Percentiles rank a stretch among this genome's conserved stretches.
phyloP scores from a whole-genome alignment of 2,113 vertebrate species.

The Oryzias curvinotus region DNA sequence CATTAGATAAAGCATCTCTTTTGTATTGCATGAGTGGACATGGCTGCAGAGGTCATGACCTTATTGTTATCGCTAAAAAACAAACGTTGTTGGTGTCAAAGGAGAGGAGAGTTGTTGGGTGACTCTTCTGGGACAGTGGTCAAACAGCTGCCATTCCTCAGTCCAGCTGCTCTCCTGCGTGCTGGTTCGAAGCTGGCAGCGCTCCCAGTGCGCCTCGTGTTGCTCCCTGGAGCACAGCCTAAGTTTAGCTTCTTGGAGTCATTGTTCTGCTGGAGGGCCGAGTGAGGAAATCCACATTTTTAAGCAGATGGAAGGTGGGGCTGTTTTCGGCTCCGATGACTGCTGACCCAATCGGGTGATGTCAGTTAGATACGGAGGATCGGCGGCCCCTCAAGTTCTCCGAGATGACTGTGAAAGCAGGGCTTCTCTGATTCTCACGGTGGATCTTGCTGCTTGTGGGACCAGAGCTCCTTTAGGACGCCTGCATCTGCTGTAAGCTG shows the following conservation, averaged over 20 bases:
- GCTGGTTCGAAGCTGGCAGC: neutral
- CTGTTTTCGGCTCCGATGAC: slow-evolving; percentile 57
- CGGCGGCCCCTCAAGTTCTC: slow-evolving; percentile 41
- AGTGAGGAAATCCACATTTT: slow-evolving; percentile 51
- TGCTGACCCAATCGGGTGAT: slow-evolving; percentile 61
- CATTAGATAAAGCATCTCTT: too few species aligned
- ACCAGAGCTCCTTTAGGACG: slow-evolving; percentile 42
- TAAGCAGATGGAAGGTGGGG: slow-evolving; percentile 62
- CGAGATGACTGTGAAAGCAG: slow-evolving; percentile 39
- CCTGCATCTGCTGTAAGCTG: slow-evolving; percentile 55
- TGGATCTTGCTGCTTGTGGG: slow-evolving; percentile 21
- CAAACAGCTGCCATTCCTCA: neutral
- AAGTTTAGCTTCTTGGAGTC: slow-evolving; percentile 40
- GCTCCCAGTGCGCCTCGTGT: slow-evolving; percentile 18
- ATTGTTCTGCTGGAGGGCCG: slow-evolving; percentile 32
- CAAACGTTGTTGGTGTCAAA: too few species aligned
- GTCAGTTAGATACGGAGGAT: slow-evolving; percentile 57
- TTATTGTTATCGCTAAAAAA: too few species aligned
- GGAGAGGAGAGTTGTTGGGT: too few species aligned
- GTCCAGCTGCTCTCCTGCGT: slow-evolving; percentile 7
- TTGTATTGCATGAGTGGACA: too few species aligned
- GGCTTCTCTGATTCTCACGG: slow-evolving; percentile 19
- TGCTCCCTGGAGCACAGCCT: slow-evolving; percentile 30
- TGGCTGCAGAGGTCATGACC: too few species aligned
- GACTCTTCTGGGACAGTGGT: neutral